These are phyloP conservation scores for Azemiops feae DNA, from an alignment of 2,113 vertebrate species.

Conservation along the genomic window DNA sequence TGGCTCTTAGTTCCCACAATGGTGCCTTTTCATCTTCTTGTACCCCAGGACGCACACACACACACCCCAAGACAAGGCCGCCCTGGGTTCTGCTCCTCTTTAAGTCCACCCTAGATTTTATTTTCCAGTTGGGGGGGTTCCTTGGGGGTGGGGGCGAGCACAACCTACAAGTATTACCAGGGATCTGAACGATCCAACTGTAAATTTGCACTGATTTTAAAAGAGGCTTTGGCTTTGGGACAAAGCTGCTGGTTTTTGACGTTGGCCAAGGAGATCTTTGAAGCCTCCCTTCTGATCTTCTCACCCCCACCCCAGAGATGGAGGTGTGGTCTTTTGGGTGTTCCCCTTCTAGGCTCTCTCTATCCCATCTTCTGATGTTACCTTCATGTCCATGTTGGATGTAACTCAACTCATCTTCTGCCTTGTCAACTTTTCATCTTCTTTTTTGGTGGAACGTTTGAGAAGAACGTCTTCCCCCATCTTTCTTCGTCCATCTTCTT, in stretches of 20 bases:
- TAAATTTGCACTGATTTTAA: slow-evolving; percentile 70
- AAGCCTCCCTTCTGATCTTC: background rate
- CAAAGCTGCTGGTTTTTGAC: slow-evolving; percentile 60
- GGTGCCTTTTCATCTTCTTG: slow-evolving; percentile 59
- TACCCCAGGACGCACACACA: slow-evolving; percentile 18
- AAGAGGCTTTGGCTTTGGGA: slow-evolving; percentile 65
- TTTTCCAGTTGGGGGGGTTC: slow-evolving; percentile 29
- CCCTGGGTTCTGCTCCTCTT: background rate
- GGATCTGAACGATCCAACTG: slow-evolving; percentile 49
- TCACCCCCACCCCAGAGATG: no score
- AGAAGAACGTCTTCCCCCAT: no score
- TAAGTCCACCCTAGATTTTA: background rate
- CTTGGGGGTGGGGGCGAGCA: slow-evolving; percentile 45
- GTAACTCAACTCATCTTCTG: no score
- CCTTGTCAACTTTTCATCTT: no score
- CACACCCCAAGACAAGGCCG: background rate
- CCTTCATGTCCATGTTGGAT: no score
- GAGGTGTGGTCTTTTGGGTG: no score
- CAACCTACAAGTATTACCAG: background rate
- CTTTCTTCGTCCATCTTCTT: no score
- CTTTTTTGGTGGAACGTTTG: no score
- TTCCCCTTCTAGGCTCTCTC: no score
- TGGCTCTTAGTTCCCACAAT: slow-evolving; percentile 56
- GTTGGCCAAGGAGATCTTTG: background rate
- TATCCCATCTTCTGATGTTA: no score